Conservation (phyloP, 1,140 invertebrate species). For the Psilanteris sp. region DNA sequence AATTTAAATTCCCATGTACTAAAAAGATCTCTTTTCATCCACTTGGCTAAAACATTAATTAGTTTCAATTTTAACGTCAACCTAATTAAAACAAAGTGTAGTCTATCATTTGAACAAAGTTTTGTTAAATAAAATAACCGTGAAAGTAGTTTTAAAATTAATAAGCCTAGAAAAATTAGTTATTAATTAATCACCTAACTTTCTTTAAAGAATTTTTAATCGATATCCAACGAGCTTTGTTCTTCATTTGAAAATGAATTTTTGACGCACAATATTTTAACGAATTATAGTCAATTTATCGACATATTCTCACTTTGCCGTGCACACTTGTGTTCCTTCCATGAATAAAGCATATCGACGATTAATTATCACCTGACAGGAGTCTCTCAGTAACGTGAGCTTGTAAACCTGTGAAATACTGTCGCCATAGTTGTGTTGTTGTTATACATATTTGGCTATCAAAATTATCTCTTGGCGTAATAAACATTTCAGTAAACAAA, state of each 20-base stretch:
- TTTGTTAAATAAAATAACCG: too few species aligned
- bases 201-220: slow-evolving; percentile 3
- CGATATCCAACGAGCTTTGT: slow-evolving; percentile 22
- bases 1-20: too few species aligned
- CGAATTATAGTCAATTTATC: slow-evolving; percentile 40
- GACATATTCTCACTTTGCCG: slow-evolving; percentile 15
- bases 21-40: too few species aligned
- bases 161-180: too few species aligned
- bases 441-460: background rate
- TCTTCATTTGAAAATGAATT: slow-evolving; percentile 4
- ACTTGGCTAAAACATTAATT: too few species aligned
- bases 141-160: too few species aligned
- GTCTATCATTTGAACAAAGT: too few species aligned
- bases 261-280: slow-evolving; percentile 21
- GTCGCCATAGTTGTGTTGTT: slow-evolving; percentile 11
- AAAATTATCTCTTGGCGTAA: slow-evolving; percentile 25
- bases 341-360: slow-evolving; percentile 48
- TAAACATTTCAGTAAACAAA: slow-evolving; percentile 23
- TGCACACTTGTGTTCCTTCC: slow-evolving; percentile 9
- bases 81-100: too few species aligned
- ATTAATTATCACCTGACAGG: slow-evolving; percentile 51
- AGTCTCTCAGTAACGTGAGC: slow-evolving; percentile 43
- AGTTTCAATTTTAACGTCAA: too few species aligned
- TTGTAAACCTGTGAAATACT: slow-evolving; percentile 42
- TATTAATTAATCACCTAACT: background rate